Base-by-base conservation (phyloP, 2,113 vertebrate genomes). In the Hypomesus transpacificus region DNA sequence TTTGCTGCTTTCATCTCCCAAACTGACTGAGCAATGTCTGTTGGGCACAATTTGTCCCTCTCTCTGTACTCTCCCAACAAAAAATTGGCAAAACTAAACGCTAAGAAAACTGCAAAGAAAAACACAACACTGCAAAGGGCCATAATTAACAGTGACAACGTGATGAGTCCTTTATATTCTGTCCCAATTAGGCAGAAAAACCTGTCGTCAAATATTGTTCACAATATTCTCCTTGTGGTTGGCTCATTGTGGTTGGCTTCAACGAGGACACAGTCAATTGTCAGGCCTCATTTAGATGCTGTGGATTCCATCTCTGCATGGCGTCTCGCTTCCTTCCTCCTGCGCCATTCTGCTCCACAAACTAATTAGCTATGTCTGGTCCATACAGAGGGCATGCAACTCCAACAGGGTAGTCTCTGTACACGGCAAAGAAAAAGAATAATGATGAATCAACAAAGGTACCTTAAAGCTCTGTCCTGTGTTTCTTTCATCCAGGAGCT, bases 291-390 rank as follows among this genome's bases (percentile, higher is more conserved):
- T 86, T 82, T 81, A 31, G 39, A 76, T 69, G 64, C 66, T 68
- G 73, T 24, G 74, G 78, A 76, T 76, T 71, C 59, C 73, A 53
- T 53, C 77, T 86, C 59, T 78, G 68, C 68, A 54, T 64, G 68
- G 65, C 28, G 66, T 71, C 75, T 67, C 22, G 77, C 69, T 39
- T 64, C 26, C 68, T 82, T 71, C 76, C 34, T 59, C 31, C 17
- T 54, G 54, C 70, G 56, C 66, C 11, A 66, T 62, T 74, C 76
- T 24, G 64, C 31, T 46, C 82, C 76, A 60, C 70, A 74, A 73
- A 85, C 85, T 89, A 89, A 90, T 90, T 89, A 91, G 77, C 68
- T 53, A 26, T 74, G 72, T 82, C 73, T 76, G 39, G 14, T 75
- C 69, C 68, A 60, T 57, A 72, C 76, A 80, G 51, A 73, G 65